Evolutionary conservation across 2,797 vertebrate genomes (phyloP).

Genomic region (Sarcophilus harrisii): DNA sequence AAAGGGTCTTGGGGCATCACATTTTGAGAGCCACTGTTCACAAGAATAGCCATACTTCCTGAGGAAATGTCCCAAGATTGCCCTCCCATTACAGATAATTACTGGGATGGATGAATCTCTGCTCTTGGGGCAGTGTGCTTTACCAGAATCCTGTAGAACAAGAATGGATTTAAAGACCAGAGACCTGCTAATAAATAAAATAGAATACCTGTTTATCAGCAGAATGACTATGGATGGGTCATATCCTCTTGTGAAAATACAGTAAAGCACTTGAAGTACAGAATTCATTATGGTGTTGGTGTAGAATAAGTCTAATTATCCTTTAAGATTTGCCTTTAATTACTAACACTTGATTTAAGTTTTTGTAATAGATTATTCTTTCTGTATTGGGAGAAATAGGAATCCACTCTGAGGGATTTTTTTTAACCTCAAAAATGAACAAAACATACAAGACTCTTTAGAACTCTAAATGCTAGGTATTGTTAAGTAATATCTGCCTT

Average conservation of each 20-base stretch:
- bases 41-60: not conserved
- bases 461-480: constrained; percentile 55
- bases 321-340: constrained; percentile 23
- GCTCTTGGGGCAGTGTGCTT: not conserved
- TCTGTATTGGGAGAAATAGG: constrained; percentile 51
- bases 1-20: not conserved
- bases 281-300: not conserved
- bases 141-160: not conserved
- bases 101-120: not conserved
- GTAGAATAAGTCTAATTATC: not conserved
- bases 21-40: not conserved
- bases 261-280: not conserved
- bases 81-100: not conserved
- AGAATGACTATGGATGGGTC: not conserved
- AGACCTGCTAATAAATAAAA: not conserved
- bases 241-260: not conserved
- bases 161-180: not conserved
- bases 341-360: constrained; percentile 55
- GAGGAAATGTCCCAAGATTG: not conserved
- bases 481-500: constrained; percentile 2
- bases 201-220: not conserved
- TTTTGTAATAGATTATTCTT: constrained; percentile 67
- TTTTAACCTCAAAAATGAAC: constrained; percentile 63
- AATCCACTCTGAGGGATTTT: constrained; percentile 52
- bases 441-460: constrained; percentile 55